Evolutionary conservation across 2,888 invertebrate genomes (phyloP), one percentile per base, ranked within the genome.

Genomic region (Cecidostiba fungosa): DNA sequence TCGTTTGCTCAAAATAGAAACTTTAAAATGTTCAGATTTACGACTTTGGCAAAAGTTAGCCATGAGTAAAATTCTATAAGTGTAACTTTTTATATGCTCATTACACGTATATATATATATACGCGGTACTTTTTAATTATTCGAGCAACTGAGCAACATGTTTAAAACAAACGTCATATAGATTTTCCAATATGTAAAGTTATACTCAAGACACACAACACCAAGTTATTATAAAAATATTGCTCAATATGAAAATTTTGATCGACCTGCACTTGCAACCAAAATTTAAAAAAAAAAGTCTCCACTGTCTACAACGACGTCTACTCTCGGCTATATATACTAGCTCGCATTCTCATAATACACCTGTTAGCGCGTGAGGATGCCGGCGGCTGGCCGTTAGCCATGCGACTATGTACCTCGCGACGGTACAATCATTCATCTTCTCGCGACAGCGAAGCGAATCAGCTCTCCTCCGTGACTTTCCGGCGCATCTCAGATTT

Each of bases 381-480:
- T 2, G 1, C 0, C 62, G 29, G 1, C 29, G 66, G n/a, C 26
- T 81, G 80, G 73, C 80, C 16, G 19, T 1, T 8, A 8, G 54
- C 73, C 73, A 82, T 32, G 76, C 36, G 69, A 66, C 19, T 36
- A 10, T 82, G 76, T 82, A 50, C 19, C 26, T 10, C 32, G 47
- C 26, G 36, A 76, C 54, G 54, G 0, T 29, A 29, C 36, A 26
- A 82, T 76, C 76, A 50, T 23, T 82, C 82, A 82, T 69, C 43
- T 43, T 59, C 54, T n/a, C 16, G 72, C 14, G 47, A 39, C 10
- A 26, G 54, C 29, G 26, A 82, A 69, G 29, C 62, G 26, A 29
- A 66, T 66, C 26, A 3, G 43, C 10, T 82, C 32, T 26, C 32
- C 77, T 14, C 26, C 59, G n/a, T 26, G 23, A 23, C 39, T 79